Evolutionary conservation across 2,797 vertebrate genomes (phyloP), one percentile per base, ranked within the genome.

Genomic region (Sebastes umbrosus): DNA sequence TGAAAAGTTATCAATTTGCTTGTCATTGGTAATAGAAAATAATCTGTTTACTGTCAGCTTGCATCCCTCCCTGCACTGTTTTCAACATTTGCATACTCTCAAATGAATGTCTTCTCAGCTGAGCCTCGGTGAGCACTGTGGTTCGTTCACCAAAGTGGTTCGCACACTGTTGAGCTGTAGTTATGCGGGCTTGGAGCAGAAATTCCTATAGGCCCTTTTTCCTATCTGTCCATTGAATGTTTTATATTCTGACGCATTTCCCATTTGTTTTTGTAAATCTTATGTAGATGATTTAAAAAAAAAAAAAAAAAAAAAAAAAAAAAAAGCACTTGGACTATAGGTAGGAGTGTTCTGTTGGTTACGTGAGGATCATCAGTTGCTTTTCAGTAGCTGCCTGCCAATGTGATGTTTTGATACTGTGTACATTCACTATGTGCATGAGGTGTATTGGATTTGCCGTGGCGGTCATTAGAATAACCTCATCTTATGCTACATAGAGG

Each of bases 321-420:
- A 72, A 55, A 69, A 91, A 84, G 87, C 83, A 89, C 88, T 94
- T 93, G 91, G 84, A 86, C 55, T 71, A 83, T 80, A 88, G 55
- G 73, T 77, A 74, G 68, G 36, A 77, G 83, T 84, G 85, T 84
- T 90, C 63, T 83, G 69, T 83, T 83, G 43, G 84, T 90, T 83
- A 82, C 69, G 50, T 14, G 52, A 85, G 75, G 80, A 84, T 91
- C 82, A 76, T 85, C 79, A 77, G 84, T 85, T 89, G 79, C 87
- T 91, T 72, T 87, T 76, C 58, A 78, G 87, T 91, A 92, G 89
- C 88, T 90, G 80, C 87, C 83, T 91, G 88, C 85, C 87, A 90
- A 92, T 92, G 87, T 93, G 90, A 91, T 84, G 84, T 93, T 91
- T 90, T 87, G 84, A 86, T 93, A 86, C 85, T 85, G 92, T 87